Percentiles rank a stretch among this genome's conserved stretches.
Evolutionary conservation across 2,888 invertebrate species (phyloP).

Genomic region (Amorpha juglandis): DNA sequence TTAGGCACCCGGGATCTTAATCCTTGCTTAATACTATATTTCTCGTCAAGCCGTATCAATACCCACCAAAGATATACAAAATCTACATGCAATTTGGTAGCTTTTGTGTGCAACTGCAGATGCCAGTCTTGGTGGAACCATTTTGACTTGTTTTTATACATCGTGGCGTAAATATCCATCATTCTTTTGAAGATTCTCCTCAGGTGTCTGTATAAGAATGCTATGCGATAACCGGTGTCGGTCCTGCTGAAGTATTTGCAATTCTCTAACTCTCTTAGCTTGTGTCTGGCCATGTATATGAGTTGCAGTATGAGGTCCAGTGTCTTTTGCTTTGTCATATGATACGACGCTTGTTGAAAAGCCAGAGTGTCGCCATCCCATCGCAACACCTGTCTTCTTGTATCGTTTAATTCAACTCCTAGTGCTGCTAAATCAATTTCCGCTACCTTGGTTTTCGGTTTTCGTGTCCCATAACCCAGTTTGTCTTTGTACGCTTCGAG

Average conservation of each 20-base stretch:
- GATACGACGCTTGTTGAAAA: not conserved
- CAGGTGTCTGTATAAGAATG: slow-evolving; percentile 44
- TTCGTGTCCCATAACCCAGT: not conserved
- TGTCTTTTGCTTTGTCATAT: slow-evolving; percentile 34
- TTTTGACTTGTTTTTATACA: slow-evolving; percentile 25
- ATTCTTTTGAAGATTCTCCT: slow-evolving; percentile 39
- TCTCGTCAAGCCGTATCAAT: slow-evolving; percentile 45
- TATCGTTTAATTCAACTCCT: slow-evolving; percentile 24
- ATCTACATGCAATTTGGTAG: slow-evolving; percentile 47
- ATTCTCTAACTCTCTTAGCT: slow-evolving; percentile 42
- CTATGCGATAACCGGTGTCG: slow-evolving; percentile 51
- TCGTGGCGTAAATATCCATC: slow-evolving; percentile 37
- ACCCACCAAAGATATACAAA: slow-evolving; percentile 54
- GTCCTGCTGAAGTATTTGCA: slow-evolving; percentile 42
- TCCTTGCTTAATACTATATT: slow-evolving; percentile 20
- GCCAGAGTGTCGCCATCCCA: slow-evolving; percentile 14
- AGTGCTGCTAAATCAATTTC: not conserved
- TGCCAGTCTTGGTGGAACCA: slow-evolving; percentile 22
- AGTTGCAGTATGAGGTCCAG: slow-evolving; percentile 49
- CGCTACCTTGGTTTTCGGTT: not conserved
- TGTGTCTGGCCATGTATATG: slow-evolving; percentile 54
- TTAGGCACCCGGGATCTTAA: slow-evolving; percentile 10
- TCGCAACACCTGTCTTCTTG: slow-evolving; percentile 31
- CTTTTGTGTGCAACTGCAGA: slow-evolving; percentile 42
- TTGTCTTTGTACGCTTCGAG: slow-evolving; percentile 14